Conservation (phyloP, 2,888 invertebrate genomes). For the Himalopsyche tibetana region DNA sequence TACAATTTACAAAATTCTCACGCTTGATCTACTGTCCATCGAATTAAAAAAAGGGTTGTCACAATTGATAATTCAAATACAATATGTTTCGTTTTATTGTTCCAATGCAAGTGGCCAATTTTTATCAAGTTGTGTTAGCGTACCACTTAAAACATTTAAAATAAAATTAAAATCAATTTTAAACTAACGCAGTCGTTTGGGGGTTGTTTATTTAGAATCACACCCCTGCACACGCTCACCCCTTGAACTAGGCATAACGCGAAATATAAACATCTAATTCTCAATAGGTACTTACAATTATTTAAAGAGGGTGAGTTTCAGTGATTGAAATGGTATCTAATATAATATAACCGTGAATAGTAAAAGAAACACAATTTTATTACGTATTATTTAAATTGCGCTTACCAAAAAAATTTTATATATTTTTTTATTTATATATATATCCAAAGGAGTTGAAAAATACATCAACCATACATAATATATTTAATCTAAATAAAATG, state of each 20-base stretch:
- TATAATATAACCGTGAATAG: too few relatives aligned
- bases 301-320: constrained; percentile 49
- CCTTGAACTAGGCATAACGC: constrained; percentile 51
- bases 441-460: too few relatives aligned
- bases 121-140: background rate
- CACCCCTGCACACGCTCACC: constrained; percentile 45
- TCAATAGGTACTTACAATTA: constrained; percentile 47
- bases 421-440: too few relatives aligned
- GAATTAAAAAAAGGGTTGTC: constrained; percentile 5
- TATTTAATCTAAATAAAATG: too few relatives aligned
- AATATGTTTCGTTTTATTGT: constrained; percentile 49
- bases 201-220: constrained; percentile 61
- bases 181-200: constrained; percentile 47
- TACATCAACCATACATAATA: too few relatives aligned
- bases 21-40: background rate
- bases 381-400: too few relatives aligned
- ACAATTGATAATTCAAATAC: constrained; percentile 46
- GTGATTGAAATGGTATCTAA: constrained; percentile 35
- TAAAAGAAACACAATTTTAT: too few relatives aligned
- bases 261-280: constrained; percentile 57
- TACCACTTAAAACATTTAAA: constrained; percentile 43
- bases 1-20: background rate
- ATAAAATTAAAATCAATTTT: constrained; percentile 56
- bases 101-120: background rate
- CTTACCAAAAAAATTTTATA: too few relatives aligned